Evolutionary conservation across 2,888 invertebrate species (phyloP).

Genomic region (Drosophila paranaensis): DNA sequence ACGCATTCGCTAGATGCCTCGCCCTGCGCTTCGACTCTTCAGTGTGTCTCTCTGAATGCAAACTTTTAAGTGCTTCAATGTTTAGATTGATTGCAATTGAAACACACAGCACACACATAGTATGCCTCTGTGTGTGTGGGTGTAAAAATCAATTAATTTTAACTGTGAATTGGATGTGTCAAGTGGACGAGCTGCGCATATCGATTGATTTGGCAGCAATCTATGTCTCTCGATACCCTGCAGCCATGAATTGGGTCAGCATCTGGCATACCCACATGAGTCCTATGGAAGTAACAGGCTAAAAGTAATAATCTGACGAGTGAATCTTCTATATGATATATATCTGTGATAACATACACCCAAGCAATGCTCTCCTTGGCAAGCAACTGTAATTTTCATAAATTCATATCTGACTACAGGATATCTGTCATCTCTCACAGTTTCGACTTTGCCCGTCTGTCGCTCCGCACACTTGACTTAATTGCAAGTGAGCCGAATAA

Average conservation of each 20-base stretch:
- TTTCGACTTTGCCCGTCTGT: not conserved
- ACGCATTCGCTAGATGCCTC: slow-evolving; percentile 5
- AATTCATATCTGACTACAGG: not conserved
- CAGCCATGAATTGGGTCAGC: slow-evolving; percentile 3
- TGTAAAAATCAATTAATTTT: slow-evolving; percentile 50
- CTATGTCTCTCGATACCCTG: not conserved
- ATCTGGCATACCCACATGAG: not conserved
- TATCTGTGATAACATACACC: no score
- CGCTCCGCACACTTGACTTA: slow-evolving; percentile 40
- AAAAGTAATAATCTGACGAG: no score
- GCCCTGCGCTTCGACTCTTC: not conserved
- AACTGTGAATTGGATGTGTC: slow-evolving; percentile 14
- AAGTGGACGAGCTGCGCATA: slow-evolving; percentile 13
- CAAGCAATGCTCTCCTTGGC: no score
- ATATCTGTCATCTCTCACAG: not conserved
- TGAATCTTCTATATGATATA: no score
- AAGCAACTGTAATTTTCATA: no score
- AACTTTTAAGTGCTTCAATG: slow-evolving; percentile 48
- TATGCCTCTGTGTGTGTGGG: not conserved
- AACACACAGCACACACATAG: not conserved
- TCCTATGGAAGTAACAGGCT: not conserved
- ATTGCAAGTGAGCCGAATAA: slow-evolving; percentile 50
- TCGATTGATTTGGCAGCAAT: slow-evolving; percentile 32
- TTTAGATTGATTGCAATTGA: slow-evolving; percentile 63
- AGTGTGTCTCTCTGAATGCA: slow-evolving; percentile 15